Conservation (phyloP, 2,888 invertebrate species). For the Philereme vetulata region DNA sequence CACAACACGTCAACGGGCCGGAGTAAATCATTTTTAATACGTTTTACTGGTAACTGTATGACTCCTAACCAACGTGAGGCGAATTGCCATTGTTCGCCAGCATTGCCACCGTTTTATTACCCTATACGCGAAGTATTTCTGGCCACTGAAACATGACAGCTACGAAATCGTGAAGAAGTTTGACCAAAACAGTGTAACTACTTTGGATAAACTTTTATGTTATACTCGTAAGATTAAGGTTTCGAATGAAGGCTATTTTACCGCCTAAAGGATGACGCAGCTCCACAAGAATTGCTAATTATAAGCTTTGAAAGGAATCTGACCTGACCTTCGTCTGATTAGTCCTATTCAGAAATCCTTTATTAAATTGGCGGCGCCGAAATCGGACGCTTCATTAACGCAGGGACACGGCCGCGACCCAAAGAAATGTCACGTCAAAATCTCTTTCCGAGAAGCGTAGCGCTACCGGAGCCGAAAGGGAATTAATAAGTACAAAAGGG, state of each 20-base stretch:
- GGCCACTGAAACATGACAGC: slow-evolving; percentile 39
- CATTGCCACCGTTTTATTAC: slow-evolving; percentile 60
- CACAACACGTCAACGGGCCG: slow-evolving; percentile 78
- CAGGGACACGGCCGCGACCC: slow-evolving; percentile 67
- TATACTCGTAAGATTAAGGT: background rate
- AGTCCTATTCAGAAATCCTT: slow-evolving; percentile 55
- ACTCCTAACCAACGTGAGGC: slow-evolving; percentile 55
- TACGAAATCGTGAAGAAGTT: slow-evolving; percentile 33
- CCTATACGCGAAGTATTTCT: slow-evolving; percentile 45
- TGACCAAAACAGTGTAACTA: slow-evolving; percentile 1
- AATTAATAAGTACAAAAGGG: slow-evolving; percentile 82
- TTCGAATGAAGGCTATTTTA: slow-evolving; percentile 13
- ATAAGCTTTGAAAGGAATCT: slow-evolving; percentile 47
- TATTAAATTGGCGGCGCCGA: slow-evolving; percentile 67
- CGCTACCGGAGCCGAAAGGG: slow-evolving; percentile 80
- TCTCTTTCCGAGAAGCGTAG: slow-evolving; percentile 79
- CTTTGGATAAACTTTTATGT: background rate
- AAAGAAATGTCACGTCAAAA: slow-evolving; percentile 80
- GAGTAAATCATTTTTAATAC: slow-evolving; percentile 78
- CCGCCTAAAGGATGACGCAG: slow-evolving; percentile 33
- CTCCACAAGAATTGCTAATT: slow-evolving; percentile 47
- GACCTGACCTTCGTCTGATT: slow-evolving; percentile 60
- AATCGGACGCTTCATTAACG: slow-evolving; percentile 81
- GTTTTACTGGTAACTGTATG: slow-evolving; percentile 62
- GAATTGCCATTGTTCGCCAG: slow-evolving; percentile 71